These are phyloP conservation scores for Clanis bilineata DNA, from an alignment of 2,888 invertebrate genomes.

Conservation along the genomic window DNA sequence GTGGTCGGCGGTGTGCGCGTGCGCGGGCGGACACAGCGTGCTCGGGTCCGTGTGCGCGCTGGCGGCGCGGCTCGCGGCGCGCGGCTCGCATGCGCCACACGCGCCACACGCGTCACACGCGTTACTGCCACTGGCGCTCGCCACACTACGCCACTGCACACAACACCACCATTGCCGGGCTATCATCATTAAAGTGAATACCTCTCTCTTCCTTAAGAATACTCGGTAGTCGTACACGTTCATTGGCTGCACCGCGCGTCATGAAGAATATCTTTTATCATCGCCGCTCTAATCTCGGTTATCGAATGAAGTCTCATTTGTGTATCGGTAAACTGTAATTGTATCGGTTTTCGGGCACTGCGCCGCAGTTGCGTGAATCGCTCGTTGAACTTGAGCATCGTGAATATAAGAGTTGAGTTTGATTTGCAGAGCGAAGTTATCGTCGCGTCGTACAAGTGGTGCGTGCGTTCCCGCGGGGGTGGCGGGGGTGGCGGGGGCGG, in stretches of 20 bases:
- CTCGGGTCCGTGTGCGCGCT: slow-evolving; percentile 50
- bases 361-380: too few species aligned
- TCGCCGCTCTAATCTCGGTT: too few species aligned
- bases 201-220: background rate
- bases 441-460: slow-evolving; percentile 44
- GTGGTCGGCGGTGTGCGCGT: slow-evolving; percentile 60
- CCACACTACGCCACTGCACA: slow-evolving; percentile 71
- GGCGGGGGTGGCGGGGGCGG: slow-evolving; percentile 29
- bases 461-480: slow-evolving; percentile 37
- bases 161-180: slow-evolving; percentile 83
- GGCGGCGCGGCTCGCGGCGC: slow-evolving; percentile 45
- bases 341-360: too few species aligned
- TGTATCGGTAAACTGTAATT: too few species aligned
- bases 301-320: too few species aligned
- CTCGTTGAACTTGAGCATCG: too few species aligned
- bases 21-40: slow-evolving; percentile 60
- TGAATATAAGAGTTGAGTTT: background rate
- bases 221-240: too few species aligned
- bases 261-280: too few species aligned
- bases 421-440: slow-evolving; percentile 54
- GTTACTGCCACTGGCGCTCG: slow-evolving; percentile 49
- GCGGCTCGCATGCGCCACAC: slow-evolving; percentile 34
- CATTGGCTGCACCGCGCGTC: too few species aligned
- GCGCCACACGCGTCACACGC: slow-evolving; percentile 26
- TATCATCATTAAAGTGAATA: slow-evolving; percentile 81